Conservation (phyloP, 2,797 vertebrate genomes). For the Pteropus rufus region DNA sequence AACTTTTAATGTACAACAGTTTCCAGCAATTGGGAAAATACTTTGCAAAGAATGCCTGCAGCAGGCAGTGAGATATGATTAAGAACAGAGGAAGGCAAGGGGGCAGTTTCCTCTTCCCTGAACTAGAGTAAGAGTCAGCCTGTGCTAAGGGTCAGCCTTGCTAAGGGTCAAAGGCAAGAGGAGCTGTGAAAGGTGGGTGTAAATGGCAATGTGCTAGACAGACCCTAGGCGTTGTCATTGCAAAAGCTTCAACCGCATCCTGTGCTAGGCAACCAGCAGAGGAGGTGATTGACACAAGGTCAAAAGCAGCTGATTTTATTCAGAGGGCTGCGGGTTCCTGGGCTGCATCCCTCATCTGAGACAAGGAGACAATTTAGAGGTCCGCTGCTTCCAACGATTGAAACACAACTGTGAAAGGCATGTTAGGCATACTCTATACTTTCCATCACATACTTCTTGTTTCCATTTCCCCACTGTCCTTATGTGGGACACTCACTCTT, state of each 20-base stretch:
- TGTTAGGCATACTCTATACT: accelerated
- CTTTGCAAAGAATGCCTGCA: neutral
- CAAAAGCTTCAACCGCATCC: neutral
- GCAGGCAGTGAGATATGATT: neutral
- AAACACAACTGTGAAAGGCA: neutral
- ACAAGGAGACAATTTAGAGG: neutral
- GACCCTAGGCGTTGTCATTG: neutral
- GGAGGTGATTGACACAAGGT: neutral
- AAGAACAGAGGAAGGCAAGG: neutral
- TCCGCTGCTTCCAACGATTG: neutral
- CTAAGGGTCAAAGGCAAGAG: neutral
- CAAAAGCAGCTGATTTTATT: neutral
- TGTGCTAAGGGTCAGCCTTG: neutral
- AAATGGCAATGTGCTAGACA: neutral
- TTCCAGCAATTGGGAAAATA: neutral
- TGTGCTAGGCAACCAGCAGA: neutral
- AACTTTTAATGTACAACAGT: neutral
- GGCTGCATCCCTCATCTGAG: neutral
- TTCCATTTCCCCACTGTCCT: neutral
- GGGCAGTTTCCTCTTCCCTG: neutral
- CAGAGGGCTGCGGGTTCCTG: neutral
- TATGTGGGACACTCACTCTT: neutral
- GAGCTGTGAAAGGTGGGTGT: neutral
- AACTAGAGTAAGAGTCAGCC: neutral
- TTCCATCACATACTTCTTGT: neutral